Evolutionary conservation across 2,113 vertebrate species (phyloP).

Genomic region (Barbus barbus): DNA sequence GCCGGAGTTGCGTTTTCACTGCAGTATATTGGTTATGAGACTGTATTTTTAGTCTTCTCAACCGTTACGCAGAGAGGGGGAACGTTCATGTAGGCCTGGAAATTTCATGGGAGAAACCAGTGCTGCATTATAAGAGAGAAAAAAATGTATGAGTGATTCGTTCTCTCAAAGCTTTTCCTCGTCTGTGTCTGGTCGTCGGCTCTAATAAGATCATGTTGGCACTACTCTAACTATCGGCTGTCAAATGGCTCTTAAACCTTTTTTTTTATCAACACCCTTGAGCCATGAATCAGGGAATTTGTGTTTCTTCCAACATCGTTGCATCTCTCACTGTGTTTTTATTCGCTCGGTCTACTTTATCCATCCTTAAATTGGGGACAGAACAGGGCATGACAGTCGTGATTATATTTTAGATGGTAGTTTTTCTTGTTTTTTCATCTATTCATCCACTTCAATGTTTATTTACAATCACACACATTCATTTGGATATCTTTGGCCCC

Average conservation of each 20-base stretch:
- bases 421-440: background rate
- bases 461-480: background rate
- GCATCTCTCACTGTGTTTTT: background rate
- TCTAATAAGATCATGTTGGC: conserved; percentile 56
- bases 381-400: background rate
- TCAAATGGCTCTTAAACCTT: conserved; percentile 39
- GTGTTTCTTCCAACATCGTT: background rate
- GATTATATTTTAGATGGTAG: background rate
- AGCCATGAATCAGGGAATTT: background rate
- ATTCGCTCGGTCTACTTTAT: background rate
- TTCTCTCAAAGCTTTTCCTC: background rate
- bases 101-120: background rate
- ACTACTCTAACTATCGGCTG: conserved; percentile 38
- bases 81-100: background rate
- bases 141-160: background rate
- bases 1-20: background rate
- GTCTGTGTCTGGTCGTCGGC: conserved; percentile 34
- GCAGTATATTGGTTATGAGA: conserved; percentile 4
- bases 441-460: background rate
- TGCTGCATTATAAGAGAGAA: background rate
- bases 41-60: conserved; percentile 28
- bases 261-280: background rate
- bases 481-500: background rate
- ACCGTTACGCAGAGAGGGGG: background rate
- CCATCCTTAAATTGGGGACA: background rate